Base-by-base conservation (phyloP, 2,888 invertebrate species). In the Lepidochrysops patricia region DNA sequence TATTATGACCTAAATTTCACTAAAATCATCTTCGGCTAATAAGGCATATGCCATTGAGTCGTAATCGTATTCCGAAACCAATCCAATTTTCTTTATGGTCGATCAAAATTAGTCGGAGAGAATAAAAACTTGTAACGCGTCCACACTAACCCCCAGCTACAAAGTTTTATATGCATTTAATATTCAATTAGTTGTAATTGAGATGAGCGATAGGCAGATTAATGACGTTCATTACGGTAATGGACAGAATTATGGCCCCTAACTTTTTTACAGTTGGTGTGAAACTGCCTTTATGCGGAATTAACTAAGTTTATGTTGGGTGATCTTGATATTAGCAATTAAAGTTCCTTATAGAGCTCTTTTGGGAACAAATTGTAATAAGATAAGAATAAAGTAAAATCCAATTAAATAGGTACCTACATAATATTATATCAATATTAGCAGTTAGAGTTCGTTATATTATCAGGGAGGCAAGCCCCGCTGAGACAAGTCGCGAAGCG, bases 131-230 rank as follows among this genome's bases (percentile, higher is more conserved):
- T 32, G 54, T 54, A 54, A 54, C 4, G 62, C 34, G 50, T 48
- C 35, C 59, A 72, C 71, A 74, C 71, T 68, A 69, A 62, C 62
- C 68, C 64, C 60, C 66, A 63, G 67, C 67, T 70, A 74, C 70
- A 67, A 65, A 71, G 71, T 83, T 85, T 84, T 85, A 84, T 79
- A 82, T 74, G 79, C 82, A 77, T 80, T 82, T 83, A 81, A 84
- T 86, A 84, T 84, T 84, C 83, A 83, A 84, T 86, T 84, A 84
- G 74, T 67, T 75, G 67, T 84, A 82, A 85, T 84, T 80, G 74
- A 75, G 80, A 79, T 79, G 81, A 79, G 77, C 77, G 80, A 80
- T 77, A 70, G 70, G 64, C 69, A 70, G 75, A 80, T 79, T 79
- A 80, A 80, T 75, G 74, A 72, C 71, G 71, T 75, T 77, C 82